Percentiles rank a stretch among this genome's conserved stretches.
phyloP scores from a whole-genome alignment of 2,113 vertebrate genomes.

The Prolemur simus region DNA sequence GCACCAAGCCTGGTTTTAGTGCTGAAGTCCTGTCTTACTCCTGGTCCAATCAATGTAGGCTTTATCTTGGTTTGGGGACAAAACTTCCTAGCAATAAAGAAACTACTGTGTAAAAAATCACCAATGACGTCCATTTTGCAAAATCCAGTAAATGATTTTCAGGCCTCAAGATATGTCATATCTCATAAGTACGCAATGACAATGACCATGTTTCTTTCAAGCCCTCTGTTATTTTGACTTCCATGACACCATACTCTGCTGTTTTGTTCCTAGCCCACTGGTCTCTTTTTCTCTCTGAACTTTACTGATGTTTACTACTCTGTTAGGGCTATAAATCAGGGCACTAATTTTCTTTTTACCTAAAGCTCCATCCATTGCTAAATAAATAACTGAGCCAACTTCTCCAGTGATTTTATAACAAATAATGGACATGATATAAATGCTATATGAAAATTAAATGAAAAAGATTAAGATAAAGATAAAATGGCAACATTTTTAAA shows the following conservation, averaged over 20 bases:
- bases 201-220: background rate
- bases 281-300: background rate
- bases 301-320: background rate
- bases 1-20: background rate
- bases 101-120: background rate
- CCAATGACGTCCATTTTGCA: background rate
- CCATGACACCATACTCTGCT: background rate
- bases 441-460: background rate
- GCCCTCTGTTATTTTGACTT: background rate
- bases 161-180: background rate
- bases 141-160: background rate
- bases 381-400: background rate
- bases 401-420: background rate
- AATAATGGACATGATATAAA: background rate
- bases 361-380: background rate
- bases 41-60: background rate
- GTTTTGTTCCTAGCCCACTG: background rate
- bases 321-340: background rate
- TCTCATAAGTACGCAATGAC: background rate
- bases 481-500: background rate
- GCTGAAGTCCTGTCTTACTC: background rate
- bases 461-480: background rate
- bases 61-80: background rate
- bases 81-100: background rate
- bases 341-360: background rate